Percentiles rank a stretch among this genome's conserved stretches.
These are phyloP conservation scores for Crypturellus undulatus DNA, from an alignment of 2,113 vertebrate species.

Conservation along the genomic window DNA sequence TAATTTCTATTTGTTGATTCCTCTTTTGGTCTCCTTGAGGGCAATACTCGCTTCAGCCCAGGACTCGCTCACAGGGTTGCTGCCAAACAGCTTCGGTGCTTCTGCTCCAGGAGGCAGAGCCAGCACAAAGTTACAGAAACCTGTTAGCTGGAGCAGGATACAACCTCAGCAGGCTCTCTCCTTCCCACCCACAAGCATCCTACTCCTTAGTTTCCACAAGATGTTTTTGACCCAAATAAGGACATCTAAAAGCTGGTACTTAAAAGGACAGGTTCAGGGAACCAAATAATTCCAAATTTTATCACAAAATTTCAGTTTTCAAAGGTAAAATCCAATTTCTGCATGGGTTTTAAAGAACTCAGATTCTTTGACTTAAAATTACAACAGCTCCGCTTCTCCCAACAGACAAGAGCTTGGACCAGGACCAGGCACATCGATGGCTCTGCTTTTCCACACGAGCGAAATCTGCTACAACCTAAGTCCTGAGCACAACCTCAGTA, in stretches of 20 bases:
- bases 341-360: background rate
- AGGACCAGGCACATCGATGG: fast-evolving
- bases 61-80: constrained; percentile 27
- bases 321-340: constrained; percentile 48
- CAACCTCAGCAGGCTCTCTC: background rate
- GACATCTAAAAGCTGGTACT: background rate
- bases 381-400: background rate
- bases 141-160: background rate
- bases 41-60: background rate
- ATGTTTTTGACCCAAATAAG: background rate
- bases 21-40: constrained; percentile 30
- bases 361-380: constrained; percentile 28
- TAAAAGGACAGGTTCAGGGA: background rate
- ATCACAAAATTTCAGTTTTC: background rate
- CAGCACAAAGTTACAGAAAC: background rate
- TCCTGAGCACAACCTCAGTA: background rate
- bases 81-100: constrained; percentile 31
- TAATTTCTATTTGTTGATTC: constrained; percentile 71
- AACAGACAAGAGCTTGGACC: background rate
- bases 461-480: background rate
- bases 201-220: background rate
- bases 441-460: background rate
- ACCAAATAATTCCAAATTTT: constrained; percentile 4
- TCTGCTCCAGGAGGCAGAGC: background rate
- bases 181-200: background rate